A percentile compares a stretch with the other conserved stretches of the same genome.
phyloP scores from a whole-genome alignment of 2,888 invertebrate genomes.

The Poecilus cupreus region DNA sequence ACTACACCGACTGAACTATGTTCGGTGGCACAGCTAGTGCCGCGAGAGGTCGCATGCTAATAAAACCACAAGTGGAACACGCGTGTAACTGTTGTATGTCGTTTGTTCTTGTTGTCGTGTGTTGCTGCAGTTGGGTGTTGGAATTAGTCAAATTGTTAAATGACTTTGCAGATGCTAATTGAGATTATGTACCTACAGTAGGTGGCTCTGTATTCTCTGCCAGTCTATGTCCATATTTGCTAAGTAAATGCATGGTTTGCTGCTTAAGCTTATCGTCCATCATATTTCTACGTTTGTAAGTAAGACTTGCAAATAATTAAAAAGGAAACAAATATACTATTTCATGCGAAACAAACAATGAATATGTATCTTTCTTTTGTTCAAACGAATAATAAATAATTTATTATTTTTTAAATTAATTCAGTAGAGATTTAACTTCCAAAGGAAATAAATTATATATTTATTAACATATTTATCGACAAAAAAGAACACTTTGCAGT shows the following conservation, averaged over 20 bases:
- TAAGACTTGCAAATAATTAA: too few relatives aligned
- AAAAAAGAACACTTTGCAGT: neutral
- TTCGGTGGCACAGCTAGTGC: too few relatives aligned
- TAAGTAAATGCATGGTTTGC: too few relatives aligned
- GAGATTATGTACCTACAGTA: too few relatives aligned
- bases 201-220: too few relatives aligned
- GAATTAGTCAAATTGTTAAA: neutral
- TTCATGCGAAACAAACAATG: too few relatives aligned
- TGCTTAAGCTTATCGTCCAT: too few relatives aligned
- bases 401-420: neutral
- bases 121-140: neutral
- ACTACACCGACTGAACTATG: neutral
- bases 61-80: neutral
- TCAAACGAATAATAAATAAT: neutral
- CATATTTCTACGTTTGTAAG: too few relatives aligned
- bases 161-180: too few relatives aligned
- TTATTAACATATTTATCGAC: neutral
- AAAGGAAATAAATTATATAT: neutral
- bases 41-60: slow-evolving; percentile 16
- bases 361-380: neutral
- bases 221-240: too few relatives aligned
- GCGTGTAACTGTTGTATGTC: slow-evolving; percentile 4
- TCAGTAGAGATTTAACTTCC: neutral
- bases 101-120: neutral
- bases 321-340: too few relatives aligned